Evolutionary conservation across 1,140 invertebrate genomes (phyloP).

Genomic region (Eulimnadia texana): DNA sequence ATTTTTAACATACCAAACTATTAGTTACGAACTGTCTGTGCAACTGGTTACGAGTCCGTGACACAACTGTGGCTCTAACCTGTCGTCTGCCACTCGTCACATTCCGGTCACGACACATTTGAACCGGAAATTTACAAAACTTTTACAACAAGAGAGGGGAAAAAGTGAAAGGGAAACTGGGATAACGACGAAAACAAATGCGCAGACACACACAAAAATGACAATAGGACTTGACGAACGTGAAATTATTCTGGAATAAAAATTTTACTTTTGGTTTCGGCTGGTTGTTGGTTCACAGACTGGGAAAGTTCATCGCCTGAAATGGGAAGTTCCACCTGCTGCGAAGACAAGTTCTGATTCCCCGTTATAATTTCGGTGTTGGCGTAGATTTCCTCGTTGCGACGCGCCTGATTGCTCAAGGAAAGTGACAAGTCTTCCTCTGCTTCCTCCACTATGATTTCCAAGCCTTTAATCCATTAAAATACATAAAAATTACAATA

Average conservation of each 20-base stretch:
- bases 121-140: too few relatives aligned
- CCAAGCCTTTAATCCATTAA: not conserved
- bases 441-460: not conserved
- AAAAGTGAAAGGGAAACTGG: too few relatives aligned
- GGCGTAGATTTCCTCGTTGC: not conserved
- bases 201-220: too few relatives aligned
- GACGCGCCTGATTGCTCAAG: not conserved
- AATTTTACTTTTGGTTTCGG: not conserved
- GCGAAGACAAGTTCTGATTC: not conserved
- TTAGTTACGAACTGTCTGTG: not conserved
- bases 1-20: not conserved
- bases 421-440: not conserved
- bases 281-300: not conserved
- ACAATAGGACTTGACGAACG: too few relatives aligned
- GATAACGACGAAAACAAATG: too few relatives aligned
- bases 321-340: not conserved
- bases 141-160: too few relatives aligned
- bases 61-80: not conserved
- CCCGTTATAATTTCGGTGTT: not conserved
- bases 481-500: not conserved
- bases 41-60: not conserved
- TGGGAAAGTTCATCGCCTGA: not conserved
- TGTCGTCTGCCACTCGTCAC: not conserved
- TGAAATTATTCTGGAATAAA: too few relatives aligned
- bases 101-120: not conserved